Percentiles rank a stretch among this genome's conserved stretches.
phyloP scores from a whole-genome alignment of 2,797 vertebrate species.

The Cyprinodon diabolis region DNA sequence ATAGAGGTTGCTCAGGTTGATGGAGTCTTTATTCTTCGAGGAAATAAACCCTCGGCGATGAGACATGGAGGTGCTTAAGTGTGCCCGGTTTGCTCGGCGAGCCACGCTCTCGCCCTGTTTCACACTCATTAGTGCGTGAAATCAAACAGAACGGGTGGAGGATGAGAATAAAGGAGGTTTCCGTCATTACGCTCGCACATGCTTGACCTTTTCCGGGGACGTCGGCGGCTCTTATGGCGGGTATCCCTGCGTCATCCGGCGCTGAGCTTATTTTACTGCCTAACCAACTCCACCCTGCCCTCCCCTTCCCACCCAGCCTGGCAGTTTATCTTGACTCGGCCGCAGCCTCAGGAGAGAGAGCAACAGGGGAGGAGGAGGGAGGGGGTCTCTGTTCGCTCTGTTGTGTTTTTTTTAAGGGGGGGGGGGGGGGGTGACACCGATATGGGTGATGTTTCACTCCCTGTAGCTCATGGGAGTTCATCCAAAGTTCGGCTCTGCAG shows the following conservation, averaged over 20 bases:
- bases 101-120: slow-evolving; percentile 47
- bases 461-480: slow-evolving; percentile 86
- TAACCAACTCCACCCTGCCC: neutral
- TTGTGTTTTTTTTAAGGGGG: slow-evolving; percentile 46
- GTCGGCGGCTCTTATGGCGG: slow-evolving; percentile 50
- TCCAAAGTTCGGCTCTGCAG: slow-evolving; percentile 92
- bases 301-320: slow-evolving; percentile 25
- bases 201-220: slow-evolving; percentile 57
- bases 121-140: slow-evolving; percentile 74
- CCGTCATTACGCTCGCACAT: slow-evolving; percentile 60
- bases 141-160: slow-evolving; percentile 55
- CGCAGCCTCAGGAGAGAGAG: slow-evolving; percentile 73
- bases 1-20: slow-evolving; percentile 59
- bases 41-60: slow-evolving; percentile 26
- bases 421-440: slow-evolving; percentile 66
- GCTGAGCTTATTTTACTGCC: slow-evolving; percentile 62
- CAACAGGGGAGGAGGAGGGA: slow-evolving; percentile 49
- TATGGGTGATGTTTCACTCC: slow-evolving; percentile 80
- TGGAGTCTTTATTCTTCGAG: slow-evolving; percentile 42
- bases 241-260: slow-evolving; percentile 60
- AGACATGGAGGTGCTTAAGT: slow-evolving; percentile 53
- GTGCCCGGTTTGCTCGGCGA: slow-evolving; percentile 20
- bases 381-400: slow-evolving; percentile 65
- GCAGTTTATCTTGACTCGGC: slow-evolving; percentile 78
- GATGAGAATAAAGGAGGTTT: slow-evolving; percentile 25